Percentiles rank a stretch among this genome's conserved stretches.
Evolutionary conservation across 2,113 vertebrate species (phyloP).

Genomic region (Camarhynchus parvulus): DNA sequence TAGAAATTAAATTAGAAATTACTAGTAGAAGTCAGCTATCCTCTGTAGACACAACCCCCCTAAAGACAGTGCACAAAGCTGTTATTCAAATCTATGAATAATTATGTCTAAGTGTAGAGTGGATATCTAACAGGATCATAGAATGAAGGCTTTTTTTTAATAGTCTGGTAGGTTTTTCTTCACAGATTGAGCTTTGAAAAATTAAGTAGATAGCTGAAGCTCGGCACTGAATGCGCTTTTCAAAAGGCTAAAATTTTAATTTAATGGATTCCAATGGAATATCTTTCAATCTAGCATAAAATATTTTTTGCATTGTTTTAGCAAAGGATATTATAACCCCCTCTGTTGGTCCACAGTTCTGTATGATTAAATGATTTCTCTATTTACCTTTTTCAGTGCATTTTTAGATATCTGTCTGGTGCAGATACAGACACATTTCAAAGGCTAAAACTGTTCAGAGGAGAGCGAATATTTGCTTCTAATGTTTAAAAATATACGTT

Average conservation of each 20-base stretch:
- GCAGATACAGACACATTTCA: not conserved
- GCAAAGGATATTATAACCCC: not conserved
- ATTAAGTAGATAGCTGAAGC: not conserved
- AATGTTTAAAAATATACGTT: not conserved
- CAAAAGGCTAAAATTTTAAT: not conserved
- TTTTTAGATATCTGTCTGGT: not conserved
- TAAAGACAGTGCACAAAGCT: not conserved
- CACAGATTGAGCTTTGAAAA: not conserved
- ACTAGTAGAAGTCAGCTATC: not conserved
- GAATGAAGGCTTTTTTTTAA: not conserved
- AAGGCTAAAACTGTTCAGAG: not conserved
- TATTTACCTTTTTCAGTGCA: not conserved
- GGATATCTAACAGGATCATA: not conserved
- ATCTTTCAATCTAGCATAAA: not conserved
- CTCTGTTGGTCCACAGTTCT: not conserved
- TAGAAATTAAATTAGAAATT: not conserved
- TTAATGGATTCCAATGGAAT: not conserved
- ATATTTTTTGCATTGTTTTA: not conserved
- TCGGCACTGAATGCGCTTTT: not conserved
- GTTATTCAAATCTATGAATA: not conserved
- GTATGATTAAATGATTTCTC: not conserved
- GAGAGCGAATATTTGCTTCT: not conserved
- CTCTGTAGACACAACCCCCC: not conserved
- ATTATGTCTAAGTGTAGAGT: not conserved
- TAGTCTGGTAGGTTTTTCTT: not conserved